Conservation (phyloP, 2,113 vertebrate genomes). For the Plectropomus leopardus region DNA sequence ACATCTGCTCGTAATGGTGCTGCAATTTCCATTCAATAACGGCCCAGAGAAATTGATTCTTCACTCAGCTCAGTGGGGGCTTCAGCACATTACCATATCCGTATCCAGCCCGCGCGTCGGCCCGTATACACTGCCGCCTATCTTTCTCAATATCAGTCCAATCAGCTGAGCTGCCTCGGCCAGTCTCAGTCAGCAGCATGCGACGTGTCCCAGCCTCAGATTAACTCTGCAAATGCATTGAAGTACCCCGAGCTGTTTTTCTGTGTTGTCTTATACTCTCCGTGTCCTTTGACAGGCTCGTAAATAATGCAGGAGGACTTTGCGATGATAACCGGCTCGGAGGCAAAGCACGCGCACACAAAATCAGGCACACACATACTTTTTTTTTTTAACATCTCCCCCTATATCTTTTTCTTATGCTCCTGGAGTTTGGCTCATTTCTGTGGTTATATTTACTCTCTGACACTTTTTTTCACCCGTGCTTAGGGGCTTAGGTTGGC, state of each 20-base stretch:
- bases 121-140: background rate
- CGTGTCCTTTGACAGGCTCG: constrained; percentile 60
- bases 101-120: background rate
- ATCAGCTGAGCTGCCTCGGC: constrained; percentile 40
- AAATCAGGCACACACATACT: background rate
- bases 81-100: background rate
- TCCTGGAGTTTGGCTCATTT: constrained; percentile 13
- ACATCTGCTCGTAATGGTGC: constrained; percentile 6
- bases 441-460: constrained; percentile 5
- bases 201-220: constrained; percentile 27
- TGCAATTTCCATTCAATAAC: constrained; percentile 32
- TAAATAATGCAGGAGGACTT: constrained; percentile 66
- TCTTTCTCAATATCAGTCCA: constrained; percentile 14
- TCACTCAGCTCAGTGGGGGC: constrained; percentile 18
- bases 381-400: background rate
- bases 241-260: constrained; percentile 55
- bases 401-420: background rate
- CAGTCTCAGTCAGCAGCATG: constrained; percentile 9
- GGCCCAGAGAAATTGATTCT: constrained; percentile 31
- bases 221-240: constrained; percentile 52
- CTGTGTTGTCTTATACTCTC: constrained; percentile 43
- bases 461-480: too few relatives aligned
- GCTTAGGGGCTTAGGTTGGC: background rate
- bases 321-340: constrained; percentile 35
- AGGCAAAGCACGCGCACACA: constrained; percentile 13